phyloP scores from a whole-genome alignment of 2,888 invertebrate genomes.

The Stegophylla sp. region DNA sequence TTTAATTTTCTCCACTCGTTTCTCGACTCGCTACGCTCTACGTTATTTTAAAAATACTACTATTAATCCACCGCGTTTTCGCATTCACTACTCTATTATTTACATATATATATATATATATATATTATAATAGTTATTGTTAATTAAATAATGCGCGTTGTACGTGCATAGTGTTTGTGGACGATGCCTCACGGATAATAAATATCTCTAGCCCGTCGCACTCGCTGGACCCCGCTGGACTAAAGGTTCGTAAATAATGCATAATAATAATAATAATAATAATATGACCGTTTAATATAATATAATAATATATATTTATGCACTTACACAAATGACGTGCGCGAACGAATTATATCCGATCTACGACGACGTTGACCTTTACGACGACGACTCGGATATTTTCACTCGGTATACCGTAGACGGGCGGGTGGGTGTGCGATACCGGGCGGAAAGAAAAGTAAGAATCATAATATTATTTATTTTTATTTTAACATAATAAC shows the following conservation, averaged over 20 bases:
- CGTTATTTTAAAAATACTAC: too few relatives aligned
- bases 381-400: background rate
- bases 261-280: background rate
- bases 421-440: too few relatives aligned
- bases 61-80: background rate
- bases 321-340: too few relatives aligned
- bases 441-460: background rate
- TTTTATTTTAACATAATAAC: too few relatives aligned
- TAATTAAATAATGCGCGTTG: background rate
- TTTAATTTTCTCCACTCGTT: background rate
- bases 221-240: constrained; percentile 22
- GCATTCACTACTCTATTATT: background rate
- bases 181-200: constrained; percentile 36
- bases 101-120: background rate
- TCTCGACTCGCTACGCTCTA: background rate
- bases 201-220: constrained; percentile 17
- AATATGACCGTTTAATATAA: background rate
- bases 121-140: background rate
- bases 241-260: constrained; percentile 37
- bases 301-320: background rate
- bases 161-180: background rate
- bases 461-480: background rate
- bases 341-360: background rate
- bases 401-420: too few relatives aligned
- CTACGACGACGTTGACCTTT: constrained; percentile 11